These are phyloP conservation scores for Spatulosminthurus flaviceps DNA, from an alignment of 2,888 invertebrate species.

Conservation along the genomic window DNA sequence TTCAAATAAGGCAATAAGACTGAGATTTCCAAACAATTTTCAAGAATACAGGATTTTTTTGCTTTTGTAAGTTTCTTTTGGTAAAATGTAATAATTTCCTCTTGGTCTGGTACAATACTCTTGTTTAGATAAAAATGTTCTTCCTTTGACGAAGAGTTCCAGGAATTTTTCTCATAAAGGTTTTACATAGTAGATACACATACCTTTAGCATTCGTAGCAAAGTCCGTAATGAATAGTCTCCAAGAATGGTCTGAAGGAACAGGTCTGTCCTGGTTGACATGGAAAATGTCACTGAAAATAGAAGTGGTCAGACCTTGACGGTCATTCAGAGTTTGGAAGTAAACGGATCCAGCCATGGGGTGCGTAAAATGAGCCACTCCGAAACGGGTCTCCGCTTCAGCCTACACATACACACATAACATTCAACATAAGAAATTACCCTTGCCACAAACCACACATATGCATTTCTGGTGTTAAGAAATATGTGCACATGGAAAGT, in stretches of 20 bases:
- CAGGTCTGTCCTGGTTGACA: slow-evolving; percentile 67
- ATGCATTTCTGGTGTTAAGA: no score
- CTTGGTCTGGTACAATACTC: no score
- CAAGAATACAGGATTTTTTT: no score
- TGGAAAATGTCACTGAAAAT: slow-evolving; percentile 80
- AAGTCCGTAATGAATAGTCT: slow-evolving; percentile 85
- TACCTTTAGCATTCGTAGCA: slow-evolving; percentile 62
- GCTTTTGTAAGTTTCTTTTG: no score
- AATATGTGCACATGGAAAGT: no score
- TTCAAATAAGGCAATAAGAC: not conserved
- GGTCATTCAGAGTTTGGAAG: slow-evolving; percentile 70
- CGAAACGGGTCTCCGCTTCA: slow-evolving; percentile 78
- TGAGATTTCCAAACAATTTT: no score
- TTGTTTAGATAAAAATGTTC: not conserved
- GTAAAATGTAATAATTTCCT: no score
- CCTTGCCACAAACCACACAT: no score
- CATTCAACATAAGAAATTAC: no score
- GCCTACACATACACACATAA: no score
- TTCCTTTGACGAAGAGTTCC: no score
- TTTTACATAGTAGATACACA: not conserved
- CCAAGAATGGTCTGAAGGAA: slow-evolving; percentile 81
- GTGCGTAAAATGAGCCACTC: slow-evolving; percentile 79
- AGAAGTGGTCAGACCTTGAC: slow-evolving; percentile 76
- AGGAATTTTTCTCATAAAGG: no score
- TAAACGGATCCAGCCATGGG: slow-evolving; percentile 80